Evolutionary conservation across 2,888 invertebrate genomes (phyloP).

Genomic region (Magallana nippona): DNA sequence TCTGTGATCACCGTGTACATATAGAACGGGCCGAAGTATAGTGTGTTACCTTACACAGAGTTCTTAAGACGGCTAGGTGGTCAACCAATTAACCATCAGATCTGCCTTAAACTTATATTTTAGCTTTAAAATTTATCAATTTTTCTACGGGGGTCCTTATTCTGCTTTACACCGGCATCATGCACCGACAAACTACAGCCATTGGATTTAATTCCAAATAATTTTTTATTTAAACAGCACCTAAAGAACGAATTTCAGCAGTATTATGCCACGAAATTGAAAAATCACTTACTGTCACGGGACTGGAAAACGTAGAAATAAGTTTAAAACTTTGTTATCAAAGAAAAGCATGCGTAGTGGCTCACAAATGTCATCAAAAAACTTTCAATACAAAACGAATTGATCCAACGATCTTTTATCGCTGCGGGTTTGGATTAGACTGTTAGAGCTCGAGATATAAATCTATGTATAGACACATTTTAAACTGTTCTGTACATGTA

Average conservation of each 20-base stretch:
- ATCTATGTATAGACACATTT: no score
- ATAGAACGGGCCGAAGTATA: no score
- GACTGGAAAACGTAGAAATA: background rate
- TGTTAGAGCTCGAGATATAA: background rate
- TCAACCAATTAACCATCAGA: no score
- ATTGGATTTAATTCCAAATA: background rate
- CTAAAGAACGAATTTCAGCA: background rate
- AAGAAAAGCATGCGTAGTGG: background rate
- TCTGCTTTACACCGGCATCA: no score
- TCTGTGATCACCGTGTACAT: no score
- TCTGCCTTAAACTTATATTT: no score
- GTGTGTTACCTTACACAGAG: no score
- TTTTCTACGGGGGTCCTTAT: no score
- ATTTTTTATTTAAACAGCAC: background rate
- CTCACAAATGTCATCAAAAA: background rate
- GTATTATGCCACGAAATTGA: background rate
- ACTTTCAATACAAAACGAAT: background rate
- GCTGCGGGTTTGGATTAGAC: background rate
- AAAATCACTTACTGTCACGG: background rate
- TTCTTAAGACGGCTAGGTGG: no score
- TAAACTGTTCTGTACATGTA: no score
- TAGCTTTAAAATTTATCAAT: no score
- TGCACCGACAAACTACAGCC: background rate
- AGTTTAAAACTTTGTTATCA: background rate
- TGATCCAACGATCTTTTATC: background rate